Evolutionary conservation across 1,140 invertebrate species (phyloP).

Genomic region (Cepaea nemoralis): DNA sequence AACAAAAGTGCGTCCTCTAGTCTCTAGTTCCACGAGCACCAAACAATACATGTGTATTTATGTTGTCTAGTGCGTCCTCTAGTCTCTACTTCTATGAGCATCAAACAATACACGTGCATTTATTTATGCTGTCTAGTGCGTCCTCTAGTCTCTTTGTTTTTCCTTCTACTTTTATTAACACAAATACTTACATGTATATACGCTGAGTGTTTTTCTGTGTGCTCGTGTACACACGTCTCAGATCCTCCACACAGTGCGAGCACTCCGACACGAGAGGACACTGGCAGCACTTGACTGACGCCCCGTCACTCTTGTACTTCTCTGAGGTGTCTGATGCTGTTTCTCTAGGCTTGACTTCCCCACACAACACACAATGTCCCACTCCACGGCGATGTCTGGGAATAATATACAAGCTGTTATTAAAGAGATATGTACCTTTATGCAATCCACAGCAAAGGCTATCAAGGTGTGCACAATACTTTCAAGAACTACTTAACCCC

Average conservation of each 20-base stretch:
- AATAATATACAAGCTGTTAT: background rate
- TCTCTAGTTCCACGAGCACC: too few species aligned
- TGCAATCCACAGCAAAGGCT: too few species aligned
- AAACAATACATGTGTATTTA: too few species aligned
- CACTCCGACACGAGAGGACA: slow-evolving; percentile 35
- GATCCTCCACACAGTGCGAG: slow-evolving; percentile 9
- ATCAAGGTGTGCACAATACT: too few species aligned
- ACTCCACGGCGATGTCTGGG: background rate
- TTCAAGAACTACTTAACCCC: too few species aligned
- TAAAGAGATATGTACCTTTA: background rate
- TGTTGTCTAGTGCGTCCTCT: too few species aligned
- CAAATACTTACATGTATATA: slow-evolving; percentile 27
- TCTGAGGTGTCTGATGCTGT: background rate
- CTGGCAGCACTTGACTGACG: slow-evolving; percentile 13
- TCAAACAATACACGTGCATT: too few species aligned
- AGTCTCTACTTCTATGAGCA: too few species aligned
- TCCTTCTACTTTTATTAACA: too few species aligned
- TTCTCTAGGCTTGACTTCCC: slow-evolving; percentile 16
- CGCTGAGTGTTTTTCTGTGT: slow-evolving; percentile 1
- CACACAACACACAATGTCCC: slow-evolving; percentile 36
- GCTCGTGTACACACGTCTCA: background rate
- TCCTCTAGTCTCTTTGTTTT: too few species aligned
- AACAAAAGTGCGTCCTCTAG: too few species aligned
- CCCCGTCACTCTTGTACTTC: background rate
- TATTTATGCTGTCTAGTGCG: too few species aligned